Percentiles rank a stretch among this genome's conserved stretches.
phyloP scores from a whole-genome alignment of 1,140 invertebrate genomes.

The Drosophila arizonae region DNA sequence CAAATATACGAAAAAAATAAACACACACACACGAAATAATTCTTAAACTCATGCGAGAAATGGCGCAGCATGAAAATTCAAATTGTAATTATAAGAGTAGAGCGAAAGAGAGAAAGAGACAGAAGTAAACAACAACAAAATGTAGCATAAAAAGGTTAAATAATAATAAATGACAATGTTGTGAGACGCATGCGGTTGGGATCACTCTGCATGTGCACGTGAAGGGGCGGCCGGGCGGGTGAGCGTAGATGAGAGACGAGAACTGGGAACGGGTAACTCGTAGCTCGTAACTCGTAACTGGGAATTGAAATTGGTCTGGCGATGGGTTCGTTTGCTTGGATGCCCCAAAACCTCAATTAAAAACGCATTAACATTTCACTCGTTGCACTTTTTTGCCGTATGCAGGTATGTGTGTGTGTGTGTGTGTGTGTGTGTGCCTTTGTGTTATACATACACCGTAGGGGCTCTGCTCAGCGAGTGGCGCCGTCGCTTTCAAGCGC shows the following conservation, averaged over 20 bases:
- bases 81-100: slow-evolving; percentile 70
- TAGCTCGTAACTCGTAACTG: slow-evolving; percentile 1
- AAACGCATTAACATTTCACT: slow-evolving; percentile 82
- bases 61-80: slow-evolving; percentile 69
- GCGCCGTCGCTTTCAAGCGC: slow-evolving; percentile 69
- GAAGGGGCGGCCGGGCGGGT: background rate
- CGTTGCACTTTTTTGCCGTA: slow-evolving; percentile 58
- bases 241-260: background rate
- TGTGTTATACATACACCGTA: slow-evolving; percentile 71
- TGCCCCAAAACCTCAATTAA: slow-evolving; percentile 81
- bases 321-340: slow-evolving; percentile 54
- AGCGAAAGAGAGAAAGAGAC: slow-evolving; percentile 14
- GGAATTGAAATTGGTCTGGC: slow-evolving; percentile 24
- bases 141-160: slow-evolving; percentile 58
- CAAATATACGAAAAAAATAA: slow-evolving; percentile 25
- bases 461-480: slow-evolving; percentile 61
- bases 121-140: slow-evolving; percentile 17
- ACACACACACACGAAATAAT: slow-evolving; percentile 17
- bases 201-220: slow-evolving; percentile 12
- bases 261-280: background rate
- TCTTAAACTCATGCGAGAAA: slow-evolving; percentile 48
- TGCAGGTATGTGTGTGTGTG: slow-evolving; percentile 8
- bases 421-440: slow-evolving; percentile 32
- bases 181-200: slow-evolving; percentile 57
- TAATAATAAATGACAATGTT: slow-evolving; percentile 79